phyloP scores from a whole-genome alignment of 2,797 vertebrate species.

The Alosa sapidissima region DNA sequence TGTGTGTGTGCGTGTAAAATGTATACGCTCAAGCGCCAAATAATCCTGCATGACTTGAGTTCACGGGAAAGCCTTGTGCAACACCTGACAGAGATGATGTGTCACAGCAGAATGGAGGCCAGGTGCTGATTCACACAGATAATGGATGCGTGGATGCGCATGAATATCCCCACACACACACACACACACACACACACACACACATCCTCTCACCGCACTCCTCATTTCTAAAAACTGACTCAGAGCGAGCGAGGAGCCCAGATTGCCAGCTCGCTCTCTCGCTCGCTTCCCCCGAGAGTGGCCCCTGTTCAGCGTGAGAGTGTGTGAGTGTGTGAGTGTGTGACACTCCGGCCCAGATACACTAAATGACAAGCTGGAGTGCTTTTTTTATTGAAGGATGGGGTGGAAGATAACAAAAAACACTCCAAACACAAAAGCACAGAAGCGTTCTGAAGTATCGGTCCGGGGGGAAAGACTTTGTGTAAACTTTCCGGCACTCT shows the following conservation, averaged over 20 bases:
- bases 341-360: not conserved
- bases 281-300: not conserved
- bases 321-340: not conserved
- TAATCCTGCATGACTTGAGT: not conserved
- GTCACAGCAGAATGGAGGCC: not conserved
- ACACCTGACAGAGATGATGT: constrained; percentile 10
- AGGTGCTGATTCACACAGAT: constrained; percentile 13
- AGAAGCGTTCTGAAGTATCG: not conserved
- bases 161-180: not conserved
- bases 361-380: constrained; percentile 9
- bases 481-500: not conserved
- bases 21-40: not conserved
- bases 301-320: not conserved
- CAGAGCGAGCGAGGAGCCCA: not conserved
- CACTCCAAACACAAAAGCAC: not conserved
- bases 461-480: not conserved
- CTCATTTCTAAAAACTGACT: not conserved
- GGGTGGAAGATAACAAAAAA: not conserved
- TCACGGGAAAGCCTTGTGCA: not conserved
- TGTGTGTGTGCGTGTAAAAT: constrained; percentile 24
- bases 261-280: not conserved
- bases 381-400: not conserved
- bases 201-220: not conserved
- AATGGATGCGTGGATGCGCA: not conserved
- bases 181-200: no score